A percentile compares a stretch with the other conserved stretches of the same genome.
Conservation (phyloP, 2,113 vertebrate species). For the Pleuronectes platessa region DNA sequence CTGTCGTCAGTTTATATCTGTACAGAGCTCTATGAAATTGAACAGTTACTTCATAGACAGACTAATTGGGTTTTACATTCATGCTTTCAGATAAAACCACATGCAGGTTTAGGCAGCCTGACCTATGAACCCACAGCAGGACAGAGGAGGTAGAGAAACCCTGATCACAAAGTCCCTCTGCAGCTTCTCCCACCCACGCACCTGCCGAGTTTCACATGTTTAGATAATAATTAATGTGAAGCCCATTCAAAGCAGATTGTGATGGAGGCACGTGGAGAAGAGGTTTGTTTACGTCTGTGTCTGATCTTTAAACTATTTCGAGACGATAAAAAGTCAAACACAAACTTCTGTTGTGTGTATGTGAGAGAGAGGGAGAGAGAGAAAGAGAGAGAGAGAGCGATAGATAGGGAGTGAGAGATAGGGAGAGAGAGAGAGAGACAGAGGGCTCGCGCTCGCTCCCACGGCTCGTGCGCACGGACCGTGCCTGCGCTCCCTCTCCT, state of each 20-base stretch:
- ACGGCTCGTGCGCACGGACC: slow-evolving; percentile 50
- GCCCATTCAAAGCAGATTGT: background rate
- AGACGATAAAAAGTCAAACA: background rate
- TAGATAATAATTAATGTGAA: slow-evolving; percentile 3
- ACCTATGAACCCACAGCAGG: background rate
- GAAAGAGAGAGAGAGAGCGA: too few relatives aligned
- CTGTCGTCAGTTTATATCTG: too few relatives aligned
- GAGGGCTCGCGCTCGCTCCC: slow-evolving; percentile 58
- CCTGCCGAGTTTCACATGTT: background rate
- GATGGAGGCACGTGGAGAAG: background rate
- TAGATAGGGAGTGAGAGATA: too few relatives aligned
- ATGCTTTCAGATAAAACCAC: too few relatives aligned
- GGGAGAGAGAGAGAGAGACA: background rate
- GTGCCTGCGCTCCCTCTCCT: slow-evolving; percentile 42
- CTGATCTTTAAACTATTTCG: background rate
- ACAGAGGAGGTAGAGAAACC: background rate
- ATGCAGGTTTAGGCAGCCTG: background rate
- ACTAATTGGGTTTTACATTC: too few relatives aligned
- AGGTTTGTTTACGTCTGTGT: background rate
- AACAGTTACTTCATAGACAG: too few relatives aligned
- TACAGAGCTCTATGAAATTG: too few relatives aligned
- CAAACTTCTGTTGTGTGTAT: background rate
- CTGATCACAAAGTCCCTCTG: background rate
- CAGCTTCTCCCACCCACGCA: background rate
- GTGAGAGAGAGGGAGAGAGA: background rate